Evolutionary conservation across 2,797 vertebrate genomes (phyloP).

Genomic region (Sebastes iracundus): DNA sequence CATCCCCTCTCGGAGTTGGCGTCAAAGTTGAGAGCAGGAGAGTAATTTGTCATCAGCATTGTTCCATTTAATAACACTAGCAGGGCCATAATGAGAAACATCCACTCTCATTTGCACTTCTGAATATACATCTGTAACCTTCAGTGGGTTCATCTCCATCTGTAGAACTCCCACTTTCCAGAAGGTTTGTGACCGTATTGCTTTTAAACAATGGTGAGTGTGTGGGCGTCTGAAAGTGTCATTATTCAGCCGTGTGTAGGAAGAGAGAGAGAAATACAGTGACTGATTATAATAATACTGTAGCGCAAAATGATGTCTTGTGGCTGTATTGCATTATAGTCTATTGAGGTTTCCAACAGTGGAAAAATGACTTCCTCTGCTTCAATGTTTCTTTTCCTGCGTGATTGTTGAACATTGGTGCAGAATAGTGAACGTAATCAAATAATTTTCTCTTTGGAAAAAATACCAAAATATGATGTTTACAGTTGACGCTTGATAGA

Average conservation of each 20-base stretch:
- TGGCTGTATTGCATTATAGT: background rate
- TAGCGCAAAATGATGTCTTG: background rate
- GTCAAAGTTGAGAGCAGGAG: conserved; percentile 75
- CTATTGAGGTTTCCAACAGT: background rate
- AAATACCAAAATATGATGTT: background rate
- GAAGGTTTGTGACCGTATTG: background rate
- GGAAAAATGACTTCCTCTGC: background rate
- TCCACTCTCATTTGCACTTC: background rate
- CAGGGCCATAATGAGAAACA: background rate
- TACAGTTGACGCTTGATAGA: background rate
- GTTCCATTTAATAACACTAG: background rate
- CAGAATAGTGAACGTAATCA: background rate
- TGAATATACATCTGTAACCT: conserved; percentile 17
- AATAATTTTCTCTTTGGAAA: background rate
- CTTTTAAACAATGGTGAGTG: conserved; percentile 21
- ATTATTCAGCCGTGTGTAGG: conserved; percentile 12
- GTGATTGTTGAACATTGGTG: background rate
- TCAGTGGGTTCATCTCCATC: conserved; percentile 11
- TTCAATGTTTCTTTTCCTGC: background rate
- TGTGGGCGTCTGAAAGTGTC: conserved; percentile 8
- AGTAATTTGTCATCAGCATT: conserved; percentile 1
- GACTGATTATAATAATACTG: conserved; percentile 6
- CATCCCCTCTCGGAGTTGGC: conserved; percentile 82
- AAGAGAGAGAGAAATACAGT: background rate
- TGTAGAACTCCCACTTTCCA: background rate